A percentile compares a stretch with the other conserved stretches of the same genome.
Conservation (phyloP, 2,888 invertebrate species). For the Carpatolechia fugitivella region DNA sequence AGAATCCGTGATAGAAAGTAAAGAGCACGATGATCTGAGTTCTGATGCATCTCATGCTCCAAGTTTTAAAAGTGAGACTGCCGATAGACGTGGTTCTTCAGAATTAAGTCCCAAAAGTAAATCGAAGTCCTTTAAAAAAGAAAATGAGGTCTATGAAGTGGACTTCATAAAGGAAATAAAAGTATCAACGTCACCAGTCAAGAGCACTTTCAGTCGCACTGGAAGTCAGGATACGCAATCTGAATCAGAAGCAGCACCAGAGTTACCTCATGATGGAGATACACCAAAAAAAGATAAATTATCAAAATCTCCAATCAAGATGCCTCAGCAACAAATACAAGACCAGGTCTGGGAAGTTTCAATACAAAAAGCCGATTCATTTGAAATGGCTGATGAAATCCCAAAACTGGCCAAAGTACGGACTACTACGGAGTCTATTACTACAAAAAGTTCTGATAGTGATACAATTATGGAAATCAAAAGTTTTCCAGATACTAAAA, state of each 20-base stretch:
- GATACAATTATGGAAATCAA: conserved; percentile 49
- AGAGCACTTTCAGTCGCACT: conserved; percentile 72
- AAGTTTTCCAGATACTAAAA: conserved; percentile 43
- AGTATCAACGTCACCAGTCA: conserved; percentile 71
- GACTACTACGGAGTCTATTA: conserved; percentile 36
- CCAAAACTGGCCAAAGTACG: conserved; percentile 39
- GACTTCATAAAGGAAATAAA: conserved; percentile 77
- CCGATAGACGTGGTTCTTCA: conserved; percentile 60
- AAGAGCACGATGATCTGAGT: conserved; percentile 71
- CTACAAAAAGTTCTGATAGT: conserved; percentile 47
- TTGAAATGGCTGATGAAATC: conserved; percentile 56
- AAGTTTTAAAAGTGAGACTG: conserved; percentile 66
- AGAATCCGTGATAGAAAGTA: conserved; percentile 71
- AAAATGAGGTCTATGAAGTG: conserved; percentile 72
- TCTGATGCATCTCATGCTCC: conserved; percentile 71
- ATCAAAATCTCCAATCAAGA: conserved; percentile 63
- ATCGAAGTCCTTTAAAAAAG: conserved; percentile 72
- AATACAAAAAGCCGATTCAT: conserved; percentile 60
- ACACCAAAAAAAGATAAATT: conserved; percentile 60
- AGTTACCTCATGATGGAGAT: conserved; percentile 69
- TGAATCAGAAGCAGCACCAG: conserved; percentile 76
- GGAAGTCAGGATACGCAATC: conserved; percentile 79
- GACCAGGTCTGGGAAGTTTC: conserved; percentile 73
- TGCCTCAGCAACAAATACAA: conserved; percentile 67
- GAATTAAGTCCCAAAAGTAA: conserved; percentile 69